Percentiles rank a stretch among this genome's conserved stretches.
Conservation (phyloP, 2,797 vertebrate species). For the Atherinosoma microstoma region DNA sequence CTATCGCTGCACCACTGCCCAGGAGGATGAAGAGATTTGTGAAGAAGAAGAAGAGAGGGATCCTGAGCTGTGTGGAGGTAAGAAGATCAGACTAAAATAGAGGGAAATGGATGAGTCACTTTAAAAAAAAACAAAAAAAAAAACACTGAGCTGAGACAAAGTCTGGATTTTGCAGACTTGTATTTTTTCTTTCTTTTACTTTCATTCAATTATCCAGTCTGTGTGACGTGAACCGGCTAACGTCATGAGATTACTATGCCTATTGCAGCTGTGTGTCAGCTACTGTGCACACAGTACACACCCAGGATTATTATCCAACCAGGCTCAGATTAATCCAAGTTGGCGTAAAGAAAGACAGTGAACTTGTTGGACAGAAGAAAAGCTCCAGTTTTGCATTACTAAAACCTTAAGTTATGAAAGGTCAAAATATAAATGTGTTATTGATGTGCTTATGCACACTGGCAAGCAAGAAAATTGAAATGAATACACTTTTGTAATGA, state of each 20-base stretch:
- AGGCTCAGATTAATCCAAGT: background rate
- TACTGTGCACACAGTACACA: background rate
- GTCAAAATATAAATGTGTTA: too few relatives aligned
- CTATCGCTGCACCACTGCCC: slow-evolving; percentile 93
- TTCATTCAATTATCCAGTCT: background rate
- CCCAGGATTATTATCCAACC: slow-evolving; percentile 4
- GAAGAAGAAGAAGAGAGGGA: slow-evolving; percentile 42
- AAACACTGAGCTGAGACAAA: background rate
- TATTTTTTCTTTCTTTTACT: background rate
- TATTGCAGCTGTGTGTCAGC: slow-evolving; percentile 3
- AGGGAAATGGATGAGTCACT: too few relatives aligned
- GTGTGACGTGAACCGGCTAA: background rate
- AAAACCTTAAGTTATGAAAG: background rate
- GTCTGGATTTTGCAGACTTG: background rate
- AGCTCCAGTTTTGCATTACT: background rate
- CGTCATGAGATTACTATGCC: background rate
- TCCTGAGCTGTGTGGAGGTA: slow-evolving; percentile 48
- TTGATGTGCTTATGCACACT: too few relatives aligned
- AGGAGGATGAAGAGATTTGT: slow-evolving; percentile 63
- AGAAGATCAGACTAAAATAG: background rate
- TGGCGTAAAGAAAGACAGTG: background rate
- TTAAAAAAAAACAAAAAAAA: too few relatives aligned
- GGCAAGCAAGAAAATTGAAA: background rate
- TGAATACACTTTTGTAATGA: background rate
- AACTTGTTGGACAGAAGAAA: background rate